Evolutionary conservation across 2,888 invertebrate species (phyloP), one percentile per base, ranked within the genome.

Genomic region (Cerceris rybyensis): DNA sequence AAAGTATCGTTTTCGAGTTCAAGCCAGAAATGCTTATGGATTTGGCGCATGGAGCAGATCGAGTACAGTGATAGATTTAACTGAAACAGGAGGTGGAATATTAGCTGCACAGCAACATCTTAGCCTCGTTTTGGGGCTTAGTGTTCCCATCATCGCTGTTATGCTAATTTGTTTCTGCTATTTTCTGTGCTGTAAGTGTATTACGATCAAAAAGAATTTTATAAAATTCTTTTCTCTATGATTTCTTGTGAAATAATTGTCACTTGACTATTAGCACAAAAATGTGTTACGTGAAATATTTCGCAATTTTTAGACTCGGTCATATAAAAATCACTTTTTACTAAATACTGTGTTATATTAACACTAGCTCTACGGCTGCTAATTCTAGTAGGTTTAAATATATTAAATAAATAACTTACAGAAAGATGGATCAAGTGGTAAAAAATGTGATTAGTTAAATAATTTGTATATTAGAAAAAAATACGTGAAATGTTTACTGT

Each of bases 1-100:
- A 39, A 93, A 95, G 63, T 96, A 96, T 85, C 93, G 94, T 68
- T 97, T 97, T 90, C 94, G 96, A 9, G 97, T 97, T 61, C 95
- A 96, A 77, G 97, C 98, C 0, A 93, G 94, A 72, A 98, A 98
- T 92, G 93, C 94, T 5, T 95, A 96, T 91, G 98, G 98, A 28
- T 97, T 96, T 95, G 96, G 98, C 75, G 94, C 95, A 14, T 95
- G 95, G 91, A 98, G 97, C 81, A 93, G 94, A 81, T 93, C 94
- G 64, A 97, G 96, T 83, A 94, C 94, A 43, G 93, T 94, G 49
- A 94, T 95, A 85, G 94, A 94, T 88, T 89, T 94, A n/a, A 92
- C 93, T 0, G 93, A 93, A 86, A 93, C 91, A 82, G 93, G 93
- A 55, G 90, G 91, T 0, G 88, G 89, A 7, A 88, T 82, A 91